Evolutionary conservation across 2,797 vertebrate genomes (phyloP).

Genomic region (Sebastes miniatus): DNA sequence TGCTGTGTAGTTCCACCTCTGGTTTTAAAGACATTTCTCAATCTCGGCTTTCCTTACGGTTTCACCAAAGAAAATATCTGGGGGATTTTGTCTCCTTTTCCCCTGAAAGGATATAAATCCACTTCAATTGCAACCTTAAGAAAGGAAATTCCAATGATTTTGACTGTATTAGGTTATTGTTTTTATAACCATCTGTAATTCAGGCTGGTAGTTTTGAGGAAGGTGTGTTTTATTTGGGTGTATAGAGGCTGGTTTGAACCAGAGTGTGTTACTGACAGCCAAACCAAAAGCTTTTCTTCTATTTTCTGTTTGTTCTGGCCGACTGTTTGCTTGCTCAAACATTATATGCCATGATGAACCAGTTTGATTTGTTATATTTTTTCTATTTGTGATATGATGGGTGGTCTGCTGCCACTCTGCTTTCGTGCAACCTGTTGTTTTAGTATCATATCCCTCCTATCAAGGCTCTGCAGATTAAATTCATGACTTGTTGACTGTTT

Average conservation of each 20-base stretch:
- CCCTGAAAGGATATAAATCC: neutral
- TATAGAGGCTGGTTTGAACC: neutral
- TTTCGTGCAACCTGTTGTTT: neutral
- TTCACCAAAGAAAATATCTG: neutral
- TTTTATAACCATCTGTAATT: neutral
- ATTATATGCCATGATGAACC: neutral
- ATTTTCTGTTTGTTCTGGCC: constrained; percentile 1
- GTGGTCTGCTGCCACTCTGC: neutral
- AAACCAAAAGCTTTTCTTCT: neutral
- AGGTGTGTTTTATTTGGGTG: neutral
- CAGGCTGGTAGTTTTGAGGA: neutral
- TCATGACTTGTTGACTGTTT: neutral
- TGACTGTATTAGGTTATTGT: neutral
- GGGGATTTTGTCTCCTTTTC: neutral
- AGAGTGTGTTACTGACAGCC: neutral
- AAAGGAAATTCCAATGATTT: neutral
- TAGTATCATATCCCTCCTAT: neutral
- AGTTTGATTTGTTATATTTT: neutral
- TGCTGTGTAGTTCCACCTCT: neutral
- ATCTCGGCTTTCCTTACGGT: neutral
- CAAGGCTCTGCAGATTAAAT: neutral
- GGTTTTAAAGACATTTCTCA: neutral
- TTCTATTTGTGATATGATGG: neutral
- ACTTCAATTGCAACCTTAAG: neutral
- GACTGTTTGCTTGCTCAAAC: neutral